Conservation (phyloP, 2,888 invertebrate genomes). For the Hoplodrina blanda region DNA sequence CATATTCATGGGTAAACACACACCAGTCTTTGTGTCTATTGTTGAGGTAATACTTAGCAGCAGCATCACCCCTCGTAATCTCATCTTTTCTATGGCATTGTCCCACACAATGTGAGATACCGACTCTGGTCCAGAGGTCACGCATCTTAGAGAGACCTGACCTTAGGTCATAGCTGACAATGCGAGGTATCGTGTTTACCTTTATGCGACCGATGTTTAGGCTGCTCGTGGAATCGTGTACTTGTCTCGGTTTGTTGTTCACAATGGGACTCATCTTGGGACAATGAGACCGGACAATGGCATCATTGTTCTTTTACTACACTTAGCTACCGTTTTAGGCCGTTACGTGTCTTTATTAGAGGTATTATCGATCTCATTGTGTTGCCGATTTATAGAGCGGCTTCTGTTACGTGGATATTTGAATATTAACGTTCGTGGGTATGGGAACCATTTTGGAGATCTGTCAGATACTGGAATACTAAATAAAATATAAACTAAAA, state of each 20-base stretch:
- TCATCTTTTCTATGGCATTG: constrained; percentile 81
- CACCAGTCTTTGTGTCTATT: constrained; percentile 87
- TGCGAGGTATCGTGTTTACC: constrained; percentile 81
- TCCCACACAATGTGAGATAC: constrained; percentile 77
- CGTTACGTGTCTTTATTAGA: constrained; percentile 82
- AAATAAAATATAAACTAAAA: background rate
- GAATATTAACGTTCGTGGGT: constrained; percentile 87
- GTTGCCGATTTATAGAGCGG: constrained; percentile 83
- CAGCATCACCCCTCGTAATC: constrained; percentile 88
- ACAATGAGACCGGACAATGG: constrained; percentile 79
- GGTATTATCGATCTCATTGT: constrained; percentile 88
- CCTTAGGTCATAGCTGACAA: constrained; percentile 86
- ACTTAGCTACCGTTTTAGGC: constrained; percentile 87
- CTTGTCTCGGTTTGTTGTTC: constrained; percentile 66
- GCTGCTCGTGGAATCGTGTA: constrained; percentile 63
- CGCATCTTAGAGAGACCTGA: constrained; percentile 74
- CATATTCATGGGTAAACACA: constrained; percentile 91
- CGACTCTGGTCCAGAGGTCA: constrained; percentile 84
- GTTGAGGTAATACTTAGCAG: constrained; percentile 88
- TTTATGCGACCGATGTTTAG: constrained; percentile 81
- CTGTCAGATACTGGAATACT: background rate
- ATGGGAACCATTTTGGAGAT: constrained; percentile 79
- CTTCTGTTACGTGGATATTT: constrained; percentile 77
- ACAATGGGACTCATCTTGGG: constrained; percentile 78
- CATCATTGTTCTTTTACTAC: constrained; percentile 83